Percentiles rank a stretch among this genome's conserved stretches.
These are phyloP conservation scores for Pseudoatta argentina DNA, from an alignment of 1,140 invertebrate genomes.

Conservation along the genomic window DNA sequence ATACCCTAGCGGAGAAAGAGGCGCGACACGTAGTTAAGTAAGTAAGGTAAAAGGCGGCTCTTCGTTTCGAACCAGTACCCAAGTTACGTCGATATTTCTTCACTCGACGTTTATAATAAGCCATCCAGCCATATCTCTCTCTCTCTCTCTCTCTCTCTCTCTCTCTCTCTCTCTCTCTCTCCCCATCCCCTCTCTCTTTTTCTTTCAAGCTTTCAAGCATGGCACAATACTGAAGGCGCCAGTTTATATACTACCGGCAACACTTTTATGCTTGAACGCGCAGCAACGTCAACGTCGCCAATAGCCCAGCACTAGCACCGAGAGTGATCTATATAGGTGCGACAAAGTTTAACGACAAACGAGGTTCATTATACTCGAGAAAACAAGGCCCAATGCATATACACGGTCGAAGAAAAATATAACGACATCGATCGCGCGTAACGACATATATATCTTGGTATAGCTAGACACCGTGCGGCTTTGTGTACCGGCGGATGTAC, in stretches of 20 bases:
- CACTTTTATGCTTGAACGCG: conserved; percentile 69
- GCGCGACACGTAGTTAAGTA: conserved; percentile 48
- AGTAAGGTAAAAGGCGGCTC: conserved; percentile 37
- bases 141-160: neutral
- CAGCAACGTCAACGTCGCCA: neutral
- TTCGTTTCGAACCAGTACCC: conserved; percentile 15
- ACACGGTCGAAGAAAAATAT: conserved; percentile 47
- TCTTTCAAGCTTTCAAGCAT: neutral
- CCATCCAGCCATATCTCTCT: conserved; percentile 23
- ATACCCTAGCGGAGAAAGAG: neutral
- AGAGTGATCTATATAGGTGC: conserved; percentile 42
- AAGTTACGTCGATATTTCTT: conserved; percentile 69
- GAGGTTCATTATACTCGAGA: conserved; percentile 59
- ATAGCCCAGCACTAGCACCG: conserved; percentile 24
- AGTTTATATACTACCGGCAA: conserved; percentile 65
- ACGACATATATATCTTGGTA: conserved; percentile 46
- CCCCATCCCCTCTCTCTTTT: neutral
- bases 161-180: neutral
- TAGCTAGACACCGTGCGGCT: conserved; percentile 9
- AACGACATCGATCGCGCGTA: conserved; percentile 52
- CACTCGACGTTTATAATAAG: conserved; percentile 65
- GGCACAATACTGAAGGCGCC: conserved; percentile 66
- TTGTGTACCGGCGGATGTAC: neutral
- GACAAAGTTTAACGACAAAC: conserved; percentile 61
- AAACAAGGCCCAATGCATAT: conserved; percentile 43